These are phyloP conservation scores for Colossoma macropomum DNA, from an alignment of 2,113 vertebrate species.

Conservation along the genomic window DNA sequence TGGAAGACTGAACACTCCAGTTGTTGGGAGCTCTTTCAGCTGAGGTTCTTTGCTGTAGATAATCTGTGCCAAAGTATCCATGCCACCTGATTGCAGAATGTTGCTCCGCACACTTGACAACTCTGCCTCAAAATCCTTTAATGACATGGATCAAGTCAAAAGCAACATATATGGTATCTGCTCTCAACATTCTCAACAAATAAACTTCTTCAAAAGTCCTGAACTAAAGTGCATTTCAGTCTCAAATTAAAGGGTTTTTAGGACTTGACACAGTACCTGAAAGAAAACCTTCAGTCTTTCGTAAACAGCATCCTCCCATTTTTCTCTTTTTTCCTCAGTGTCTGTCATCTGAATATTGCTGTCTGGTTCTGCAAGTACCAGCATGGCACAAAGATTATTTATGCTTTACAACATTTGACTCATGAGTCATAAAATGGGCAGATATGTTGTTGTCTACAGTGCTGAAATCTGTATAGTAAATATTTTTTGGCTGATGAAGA, in stretches of 20 bases:
- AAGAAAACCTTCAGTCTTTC: conserved; percentile 40
- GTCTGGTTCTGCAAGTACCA: conserved; percentile 17
- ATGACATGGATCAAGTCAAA: not conserved
- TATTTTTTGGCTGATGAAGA: not conserved
- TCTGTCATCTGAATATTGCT: conserved; percentile 15
- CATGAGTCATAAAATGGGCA: not conserved
- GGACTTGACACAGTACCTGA: conserved; percentile 21
- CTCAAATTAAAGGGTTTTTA: no score
- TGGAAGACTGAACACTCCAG: conserved; percentile 41
- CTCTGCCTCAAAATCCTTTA: conserved; percentile 40
- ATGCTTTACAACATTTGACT: not conserved
- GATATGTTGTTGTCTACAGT: not conserved
- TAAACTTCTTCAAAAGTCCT: no score
- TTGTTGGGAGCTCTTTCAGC: not conserved
- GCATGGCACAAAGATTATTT: not conserved
- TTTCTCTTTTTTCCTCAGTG: conserved; percentile 37
- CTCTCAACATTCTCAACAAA: no score
- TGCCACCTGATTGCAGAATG: conserved; percentile 15
- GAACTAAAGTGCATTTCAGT: not conserved
- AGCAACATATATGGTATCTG: not conserved
- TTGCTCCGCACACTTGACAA: conserved; percentile 10
- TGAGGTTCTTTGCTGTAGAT: conserved; percentile 20
- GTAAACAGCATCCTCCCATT: conserved; percentile 45
- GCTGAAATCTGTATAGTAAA: no score
- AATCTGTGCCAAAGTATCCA: conserved; percentile 12